Evolutionary conservation across 2,797 vertebrate species (phyloP).

Genomic region (Spheniscus humboldti): DNA sequence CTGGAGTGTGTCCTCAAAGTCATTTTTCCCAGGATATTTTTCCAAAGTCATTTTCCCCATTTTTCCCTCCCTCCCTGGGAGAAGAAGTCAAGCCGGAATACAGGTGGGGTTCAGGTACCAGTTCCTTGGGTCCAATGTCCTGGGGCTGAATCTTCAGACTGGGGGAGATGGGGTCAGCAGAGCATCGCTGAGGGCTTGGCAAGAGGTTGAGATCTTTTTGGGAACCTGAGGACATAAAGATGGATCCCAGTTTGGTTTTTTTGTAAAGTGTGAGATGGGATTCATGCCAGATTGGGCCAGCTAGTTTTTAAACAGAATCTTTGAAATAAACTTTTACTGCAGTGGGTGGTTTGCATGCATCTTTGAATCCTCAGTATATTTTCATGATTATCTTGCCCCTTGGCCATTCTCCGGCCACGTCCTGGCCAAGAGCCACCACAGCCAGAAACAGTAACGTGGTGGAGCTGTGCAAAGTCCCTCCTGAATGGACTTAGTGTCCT

Average conservation of each 20-base stretch:
- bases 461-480: background rate
- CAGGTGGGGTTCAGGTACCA: background rate
- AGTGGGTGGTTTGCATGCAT: background rate
- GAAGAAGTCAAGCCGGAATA: background rate
- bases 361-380: background rate
- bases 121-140: background rate
- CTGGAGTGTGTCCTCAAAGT: background rate
- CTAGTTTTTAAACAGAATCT: background rate
- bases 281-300: background rate
- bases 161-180: background rate
- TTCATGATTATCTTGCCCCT: background rate
- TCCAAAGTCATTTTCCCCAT: background rate
- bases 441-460: background rate
- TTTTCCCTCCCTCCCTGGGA: background rate
- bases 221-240: background rate
- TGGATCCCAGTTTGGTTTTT: background rate
- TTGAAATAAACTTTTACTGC: background rate
- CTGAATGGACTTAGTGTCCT: background rate
- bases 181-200: background rate
- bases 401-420: background rate
- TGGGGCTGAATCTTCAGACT: background rate
- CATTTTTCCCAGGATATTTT: background rate
- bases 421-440: background rate
- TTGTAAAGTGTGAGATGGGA: background rate
- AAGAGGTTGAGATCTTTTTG: background rate